Base-by-base conservation (phyloP, 2,888 invertebrate genomes). In the Gisinianus flammeolus region DNA sequence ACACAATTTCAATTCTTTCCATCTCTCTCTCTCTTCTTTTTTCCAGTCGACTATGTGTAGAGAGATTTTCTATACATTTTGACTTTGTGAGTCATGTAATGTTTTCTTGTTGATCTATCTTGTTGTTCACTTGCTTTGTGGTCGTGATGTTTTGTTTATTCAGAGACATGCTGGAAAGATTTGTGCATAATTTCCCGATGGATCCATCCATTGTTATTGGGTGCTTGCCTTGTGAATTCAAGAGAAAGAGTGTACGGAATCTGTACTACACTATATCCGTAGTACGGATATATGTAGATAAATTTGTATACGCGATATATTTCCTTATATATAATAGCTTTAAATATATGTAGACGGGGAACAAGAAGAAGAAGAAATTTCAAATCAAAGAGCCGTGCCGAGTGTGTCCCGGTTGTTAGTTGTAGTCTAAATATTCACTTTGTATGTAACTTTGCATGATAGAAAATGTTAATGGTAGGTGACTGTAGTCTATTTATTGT, bases 81-180 rank as follows among this genome's bases (percentile, higher is more conserved):
- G n/a, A 16, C 44, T 44, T 12, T 44, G 12, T 44, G 44, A 44
- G 44, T 70, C 16, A 54, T 52, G 52, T 52, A 54, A 30, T 54
- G 28, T 16, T 52, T 44, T 54, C 70, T 70, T 52, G 26, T 70
- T 54, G 70, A 28, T 70, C 62, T 72, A 58, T 72, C 52, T 54
- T 54, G 54, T 72, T 70, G 28, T 62, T 62, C 62, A 28, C 62
- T 62, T 12, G 10, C 66, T 74, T 74, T 74, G 66, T 64, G 73
- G 44, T 74, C 73, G 73, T 74, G 73, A 74, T 74, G 64, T 74
- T 64, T 64, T 74, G 73, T 33, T 74, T 74, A 74, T 74, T 64
- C 73, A 24, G 62, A 35, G 73, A 74, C 73, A 74, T 74, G 73
- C 64, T 74, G 62, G 31, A 74, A n/a, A 64, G 35, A 74, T 74